A percentile compares a stretch with the other conserved stretches of the same genome.
These are phyloP conservation scores for Helicoverpa assulta DNA, from an alignment of 2,888 invertebrate species.

Conservation along the genomic window DNA sequence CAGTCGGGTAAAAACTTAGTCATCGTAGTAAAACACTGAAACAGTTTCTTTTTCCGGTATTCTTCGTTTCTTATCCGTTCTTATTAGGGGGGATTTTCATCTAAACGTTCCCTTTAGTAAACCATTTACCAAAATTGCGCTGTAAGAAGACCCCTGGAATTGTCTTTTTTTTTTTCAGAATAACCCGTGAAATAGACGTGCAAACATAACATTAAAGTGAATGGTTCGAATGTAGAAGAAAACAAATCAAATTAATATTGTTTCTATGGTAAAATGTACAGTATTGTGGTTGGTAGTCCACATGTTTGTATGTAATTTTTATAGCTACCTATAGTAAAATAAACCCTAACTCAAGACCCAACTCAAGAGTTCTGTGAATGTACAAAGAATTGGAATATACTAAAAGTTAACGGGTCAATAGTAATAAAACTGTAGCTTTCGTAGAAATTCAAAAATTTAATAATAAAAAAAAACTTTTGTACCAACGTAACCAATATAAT, in stretches of 20 bases:
- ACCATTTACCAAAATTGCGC: neutral
- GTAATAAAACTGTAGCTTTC: neutral
- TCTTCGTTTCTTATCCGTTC: neutral
- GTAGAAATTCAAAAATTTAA: neutral
- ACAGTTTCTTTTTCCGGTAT: neutral
- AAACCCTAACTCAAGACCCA: neutral
- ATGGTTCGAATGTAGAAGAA: neutral
- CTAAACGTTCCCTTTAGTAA: constrained; percentile 1
- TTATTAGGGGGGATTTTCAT: neutral
- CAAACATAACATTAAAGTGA: neutral
- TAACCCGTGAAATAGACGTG: neutral
- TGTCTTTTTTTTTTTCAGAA: constrained; percentile 1
- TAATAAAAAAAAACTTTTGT: constrained; percentile 7
- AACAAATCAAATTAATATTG: neutral
- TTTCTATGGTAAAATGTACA: no score
- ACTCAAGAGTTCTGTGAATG: constrained; percentile 2
- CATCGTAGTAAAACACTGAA: neutral
- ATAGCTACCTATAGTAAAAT: neutral
- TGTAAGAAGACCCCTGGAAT: neutral
- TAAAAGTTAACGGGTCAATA: constrained; percentile 5
- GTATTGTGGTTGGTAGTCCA: no score
- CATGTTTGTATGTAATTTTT: no score
- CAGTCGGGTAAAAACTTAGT: neutral
- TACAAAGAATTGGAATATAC: neutral
- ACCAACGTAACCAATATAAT: constrained; percentile 9